Evolutionary conservation across 2,888 invertebrate species (phyloP).

Genomic region (Aleiodes leptofemur): DNA sequence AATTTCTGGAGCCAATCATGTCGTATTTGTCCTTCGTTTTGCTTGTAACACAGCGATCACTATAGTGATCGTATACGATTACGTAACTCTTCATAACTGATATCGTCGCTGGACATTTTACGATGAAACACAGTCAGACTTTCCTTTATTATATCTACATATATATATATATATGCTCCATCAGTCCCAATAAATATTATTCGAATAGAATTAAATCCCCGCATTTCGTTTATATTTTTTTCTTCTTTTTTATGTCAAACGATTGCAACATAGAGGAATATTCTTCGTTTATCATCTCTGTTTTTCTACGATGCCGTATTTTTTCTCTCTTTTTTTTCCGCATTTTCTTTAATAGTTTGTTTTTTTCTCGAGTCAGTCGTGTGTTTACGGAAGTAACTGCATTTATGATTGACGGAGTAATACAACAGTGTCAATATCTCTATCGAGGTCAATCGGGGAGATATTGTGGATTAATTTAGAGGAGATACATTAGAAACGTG

Average conservation of each 20-base stretch:
- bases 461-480: too few species aligned
- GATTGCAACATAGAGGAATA: conserved; percentile 21
- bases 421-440: too few species aligned
- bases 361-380: too few species aligned
- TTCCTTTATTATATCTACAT: conserved; percentile 13
- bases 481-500: conserved; percentile 10
- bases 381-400: too few species aligned
- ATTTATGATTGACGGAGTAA: too few species aligned
- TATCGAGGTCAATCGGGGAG: too few species aligned
- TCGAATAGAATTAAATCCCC: conserved; percentile 31
- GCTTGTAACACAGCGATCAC: conserved; percentile 64
- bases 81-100: conserved; percentile 62
- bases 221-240: conserved; percentile 23
- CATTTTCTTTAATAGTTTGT: background rate
- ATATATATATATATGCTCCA: conserved; percentile 17
- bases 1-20: conserved; percentile 49
- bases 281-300: conserved; percentile 4
- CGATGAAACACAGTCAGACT: conserved; percentile 16
- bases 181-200: conserved; percentile 39
- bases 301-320: background rate
- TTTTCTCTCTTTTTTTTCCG: conserved; percentile 21
- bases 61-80: conserved; percentile 50
- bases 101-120: conserved; percentile 35
- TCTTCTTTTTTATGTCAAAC: background rate
- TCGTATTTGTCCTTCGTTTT: conserved; percentile 68